phyloP scores from a whole-genome alignment of 2,797 vertebrate species.

The Trichosurus vulpecula region DNA sequence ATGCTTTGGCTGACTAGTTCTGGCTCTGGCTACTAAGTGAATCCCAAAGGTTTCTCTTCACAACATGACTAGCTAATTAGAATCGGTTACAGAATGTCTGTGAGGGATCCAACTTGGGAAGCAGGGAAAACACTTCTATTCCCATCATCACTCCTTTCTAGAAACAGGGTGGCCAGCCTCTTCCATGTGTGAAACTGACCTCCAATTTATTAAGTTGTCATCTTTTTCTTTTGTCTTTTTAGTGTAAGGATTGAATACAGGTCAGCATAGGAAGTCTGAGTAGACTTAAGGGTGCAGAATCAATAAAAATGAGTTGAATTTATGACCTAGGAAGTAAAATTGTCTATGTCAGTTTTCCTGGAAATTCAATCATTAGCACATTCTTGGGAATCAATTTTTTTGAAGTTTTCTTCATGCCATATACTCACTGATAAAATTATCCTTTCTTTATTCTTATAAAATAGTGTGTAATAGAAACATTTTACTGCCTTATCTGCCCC shows the following conservation, averaged over 20 bases:
- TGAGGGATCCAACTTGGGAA: background rate
- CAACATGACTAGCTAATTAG: background rate
- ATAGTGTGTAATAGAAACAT: constrained; percentile 14
- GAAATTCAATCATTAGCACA: background rate
- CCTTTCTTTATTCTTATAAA: background rate
- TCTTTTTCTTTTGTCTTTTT: background rate
- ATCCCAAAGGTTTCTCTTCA: background rate
- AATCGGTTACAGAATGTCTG: background rate
- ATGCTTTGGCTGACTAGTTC: background rate
- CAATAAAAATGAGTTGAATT: background rate
- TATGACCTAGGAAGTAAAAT: background rate
- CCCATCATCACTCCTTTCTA: background rate
- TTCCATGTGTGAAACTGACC: background rate
- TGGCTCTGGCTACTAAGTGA: background rate
- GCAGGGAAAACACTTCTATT: background rate
- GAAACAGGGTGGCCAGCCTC: background rate
- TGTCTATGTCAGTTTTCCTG: background rate
- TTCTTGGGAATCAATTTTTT: constrained; percentile 10
- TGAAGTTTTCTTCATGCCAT: background rate
- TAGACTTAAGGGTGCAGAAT: background rate
- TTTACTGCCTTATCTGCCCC: background rate
- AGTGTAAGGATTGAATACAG: background rate
- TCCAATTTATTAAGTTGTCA: background rate
- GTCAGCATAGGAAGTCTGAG: background rate
- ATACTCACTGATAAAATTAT: background rate